Evolutionary conservation across 2,888 invertebrate species (phyloP).

Genomic region (Aporophyla nigra): DNA sequence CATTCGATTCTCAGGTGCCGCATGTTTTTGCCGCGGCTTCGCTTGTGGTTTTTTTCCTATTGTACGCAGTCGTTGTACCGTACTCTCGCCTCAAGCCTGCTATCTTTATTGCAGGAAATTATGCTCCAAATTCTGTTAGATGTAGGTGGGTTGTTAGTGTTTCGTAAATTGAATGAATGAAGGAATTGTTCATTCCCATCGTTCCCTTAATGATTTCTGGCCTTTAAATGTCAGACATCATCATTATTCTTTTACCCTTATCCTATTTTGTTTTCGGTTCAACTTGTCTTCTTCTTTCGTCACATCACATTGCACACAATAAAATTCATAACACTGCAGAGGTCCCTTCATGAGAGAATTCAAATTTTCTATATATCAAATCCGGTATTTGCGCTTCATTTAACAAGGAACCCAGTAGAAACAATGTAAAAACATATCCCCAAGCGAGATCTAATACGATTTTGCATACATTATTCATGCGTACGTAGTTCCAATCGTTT

Average conservation of each 20-base stretch:
- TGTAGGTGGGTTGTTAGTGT: constrained; percentile 46
- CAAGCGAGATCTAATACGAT: constrained; percentile 56
- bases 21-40: constrained; percentile 47
- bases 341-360: background rate
- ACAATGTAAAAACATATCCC: constrained; percentile 58
- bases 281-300: background rate
- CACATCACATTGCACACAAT: background rate
- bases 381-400: constrained; percentile 47
- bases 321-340: background rate
- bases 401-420: constrained; percentile 53
- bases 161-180: constrained; percentile 41
- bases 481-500: constrained; percentile 67
- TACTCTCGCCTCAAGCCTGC: constrained; percentile 59
- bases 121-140: constrained; percentile 64
- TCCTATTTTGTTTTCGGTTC: background rate
- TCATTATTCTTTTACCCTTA: background rate
- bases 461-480: constrained; percentile 65
- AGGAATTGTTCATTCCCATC: constrained; percentile 32
- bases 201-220: constrained; percentile 2
- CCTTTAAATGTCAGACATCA: background rate
- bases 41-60: constrained; percentile 54
- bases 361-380: constrained; percentile 6
- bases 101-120: constrained; percentile 67
- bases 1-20: constrained; percentile 64
- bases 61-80: constrained; percentile 50